Percentiles rank a stretch among this genome's conserved stretches.
Evolutionary conservation across 2,113 vertebrate genomes (phyloP).

Genomic region (Orcinus orca): DNA sequence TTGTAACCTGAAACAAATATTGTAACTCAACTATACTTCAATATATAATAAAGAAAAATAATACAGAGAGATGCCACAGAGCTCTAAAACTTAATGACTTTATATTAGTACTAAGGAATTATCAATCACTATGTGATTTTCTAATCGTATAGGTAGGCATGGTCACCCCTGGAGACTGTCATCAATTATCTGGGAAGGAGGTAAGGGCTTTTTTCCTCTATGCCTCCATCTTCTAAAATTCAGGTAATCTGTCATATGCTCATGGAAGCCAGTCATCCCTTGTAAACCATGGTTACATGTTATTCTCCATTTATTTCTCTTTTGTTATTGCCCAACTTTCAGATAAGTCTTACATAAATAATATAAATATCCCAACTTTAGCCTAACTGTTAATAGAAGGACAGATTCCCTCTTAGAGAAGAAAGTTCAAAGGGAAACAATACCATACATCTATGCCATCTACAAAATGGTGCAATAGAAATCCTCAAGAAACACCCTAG

Average conservation of each 20-base stretch:
- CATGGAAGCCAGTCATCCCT: neutral
- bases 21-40: neutral
- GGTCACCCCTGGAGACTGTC: neutral
- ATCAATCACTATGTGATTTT: neutral
- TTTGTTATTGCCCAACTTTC: neutral
- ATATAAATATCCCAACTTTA: neutral
- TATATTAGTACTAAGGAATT: neutral
- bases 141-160: neutral
- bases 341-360: neutral
- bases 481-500: neutral
- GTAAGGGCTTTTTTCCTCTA: neutral
- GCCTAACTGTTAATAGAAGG: neutral
- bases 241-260: neutral
- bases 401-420: neutral
- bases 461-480: neutral
- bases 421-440: neutral
- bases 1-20: neutral
- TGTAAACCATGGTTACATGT: neutral
- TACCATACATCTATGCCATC: neutral
- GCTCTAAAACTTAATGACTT: neutral
- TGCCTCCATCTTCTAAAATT: neutral
- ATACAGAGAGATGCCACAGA: neutral
- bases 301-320: neutral
- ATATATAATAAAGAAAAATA: neutral
- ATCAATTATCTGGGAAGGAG: neutral